These are phyloP conservation scores for Camponotus floridanus DNA, from an alignment of 1,140 invertebrate species.

Conservation along the genomic window DNA sequence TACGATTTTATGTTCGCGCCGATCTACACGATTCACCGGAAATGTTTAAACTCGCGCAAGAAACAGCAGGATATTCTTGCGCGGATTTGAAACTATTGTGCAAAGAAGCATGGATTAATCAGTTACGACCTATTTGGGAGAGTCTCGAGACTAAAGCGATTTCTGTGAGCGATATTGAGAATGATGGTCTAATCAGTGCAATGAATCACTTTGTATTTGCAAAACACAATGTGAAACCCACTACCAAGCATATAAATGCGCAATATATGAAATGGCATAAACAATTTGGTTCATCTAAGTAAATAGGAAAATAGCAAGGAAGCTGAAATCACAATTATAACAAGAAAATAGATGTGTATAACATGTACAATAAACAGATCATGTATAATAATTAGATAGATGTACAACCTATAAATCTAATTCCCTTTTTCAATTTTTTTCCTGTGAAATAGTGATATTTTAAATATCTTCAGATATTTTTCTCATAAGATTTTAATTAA, in stretches of 20 bases:
- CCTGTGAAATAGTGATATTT: too few species aligned
- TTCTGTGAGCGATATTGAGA: constrained; percentile 69
- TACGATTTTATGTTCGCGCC: constrained; percentile 86
- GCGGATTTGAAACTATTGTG: constrained; percentile 95
- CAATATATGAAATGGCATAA: constrained; percentile 80
- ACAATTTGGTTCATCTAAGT: constrained; percentile 58
- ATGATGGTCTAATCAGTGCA: constrained; percentile 70
- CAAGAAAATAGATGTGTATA: neutral
- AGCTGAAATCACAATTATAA: neutral
- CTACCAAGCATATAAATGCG: constrained; percentile 67
- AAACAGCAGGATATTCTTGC: constrained; percentile 93
- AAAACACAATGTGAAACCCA: constrained; percentile 75
- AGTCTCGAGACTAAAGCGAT: constrained; percentile 76
- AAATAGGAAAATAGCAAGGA: neutral
- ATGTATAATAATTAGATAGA: neutral
- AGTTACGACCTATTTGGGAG: constrained; percentile 84
- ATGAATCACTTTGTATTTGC: constrained; percentile 73
- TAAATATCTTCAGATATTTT: too few species aligned
- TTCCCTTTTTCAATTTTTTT: too few species aligned
- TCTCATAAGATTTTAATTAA: neutral
- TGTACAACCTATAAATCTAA: too few species aligned
- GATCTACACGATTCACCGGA: constrained; percentile 81
- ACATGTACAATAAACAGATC: neutral
- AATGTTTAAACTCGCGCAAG: constrained; percentile 87
- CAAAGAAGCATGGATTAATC: constrained; percentile 93